These are phyloP conservation scores for Melopsittacus undulatus DNA, from an alignment of 2,797 vertebrate species.

Conservation along the genomic window DNA sequence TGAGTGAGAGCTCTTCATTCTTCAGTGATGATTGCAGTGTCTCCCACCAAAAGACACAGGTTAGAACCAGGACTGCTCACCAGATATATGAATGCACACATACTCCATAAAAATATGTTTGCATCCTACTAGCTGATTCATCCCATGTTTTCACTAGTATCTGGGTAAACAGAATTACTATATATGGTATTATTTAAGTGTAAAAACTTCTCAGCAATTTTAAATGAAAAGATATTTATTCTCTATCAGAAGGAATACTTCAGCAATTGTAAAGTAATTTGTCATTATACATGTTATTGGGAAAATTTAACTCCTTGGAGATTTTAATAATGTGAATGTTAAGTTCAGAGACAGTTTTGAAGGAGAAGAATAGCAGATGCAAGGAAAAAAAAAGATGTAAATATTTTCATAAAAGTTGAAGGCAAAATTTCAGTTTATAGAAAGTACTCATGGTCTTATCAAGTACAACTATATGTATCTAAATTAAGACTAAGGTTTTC, in stretches of 20 bases:
- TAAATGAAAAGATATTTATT: neutral
- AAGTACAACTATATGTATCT: neutral
- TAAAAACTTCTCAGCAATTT: neutral
- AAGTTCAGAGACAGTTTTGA: neutral
- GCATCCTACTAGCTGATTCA: neutral
- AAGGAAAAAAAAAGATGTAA: neutral
- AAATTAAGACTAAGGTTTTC: neutral
- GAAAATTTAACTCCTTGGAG: neutral
- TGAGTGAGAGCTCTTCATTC: neutral
- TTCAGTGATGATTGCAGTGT: neutral
- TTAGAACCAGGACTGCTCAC: neutral
- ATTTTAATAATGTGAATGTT: neutral
- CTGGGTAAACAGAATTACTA: neutral
- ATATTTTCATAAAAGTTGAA: neutral
- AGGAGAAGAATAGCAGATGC: rapidly evolving
- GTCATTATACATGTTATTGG: neutral
- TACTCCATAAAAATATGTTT: neutral
- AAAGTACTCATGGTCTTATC: neutral
- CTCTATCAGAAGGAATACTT: neutral
- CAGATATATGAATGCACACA: neutral
- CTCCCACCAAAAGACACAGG: neutral
- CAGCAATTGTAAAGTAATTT: neutral
- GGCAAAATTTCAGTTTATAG: neutral
- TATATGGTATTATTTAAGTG: neutral
- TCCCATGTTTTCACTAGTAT: neutral